These are phyloP conservation scores for Nycteola revayana DNA, from an alignment of 2,888 invertebrate genomes.

Conservation along the genomic window DNA sequence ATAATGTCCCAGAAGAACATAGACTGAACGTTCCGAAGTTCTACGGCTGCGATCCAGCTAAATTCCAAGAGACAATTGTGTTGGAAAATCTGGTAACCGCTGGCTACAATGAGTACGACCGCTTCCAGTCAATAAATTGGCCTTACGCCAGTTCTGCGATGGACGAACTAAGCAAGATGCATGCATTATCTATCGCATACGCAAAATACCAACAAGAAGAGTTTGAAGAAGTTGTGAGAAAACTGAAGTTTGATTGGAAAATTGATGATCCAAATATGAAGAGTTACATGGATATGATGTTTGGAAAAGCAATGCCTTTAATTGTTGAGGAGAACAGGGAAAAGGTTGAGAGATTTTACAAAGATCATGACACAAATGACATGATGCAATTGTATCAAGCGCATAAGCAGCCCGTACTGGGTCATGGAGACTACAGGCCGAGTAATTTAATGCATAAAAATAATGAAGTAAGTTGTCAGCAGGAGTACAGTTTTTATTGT, in stretches of 20 bases:
- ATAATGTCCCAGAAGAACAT: conserved; percentile 37
- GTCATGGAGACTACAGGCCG: conserved; percentile 33
- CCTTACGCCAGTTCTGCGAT: conserved; percentile 48
- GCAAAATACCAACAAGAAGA: conserved; percentile 43
- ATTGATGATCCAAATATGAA: conserved; percentile 3
- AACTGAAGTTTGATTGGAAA: conserved; percentile 23
- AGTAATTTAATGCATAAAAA: conserved; percentile 37
- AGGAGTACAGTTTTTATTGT: too few relatives aligned
- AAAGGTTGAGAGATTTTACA: conserved; percentile 31
- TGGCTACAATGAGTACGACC: conserved; percentile 48
- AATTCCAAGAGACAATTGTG: conserved; percentile 48
- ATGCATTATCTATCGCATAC: conserved; percentile 58
- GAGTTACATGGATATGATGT: conserved; percentile 9
- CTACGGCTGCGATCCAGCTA: conserved; percentile 39
- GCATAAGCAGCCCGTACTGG: conserved; percentile 3
- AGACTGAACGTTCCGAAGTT: conserved; percentile 42
- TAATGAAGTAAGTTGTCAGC: conserved; percentile 21
- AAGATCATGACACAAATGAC: conserved; percentile 5
- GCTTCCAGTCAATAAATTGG: conserved; percentile 52
- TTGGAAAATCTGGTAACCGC: conserved; percentile 49
- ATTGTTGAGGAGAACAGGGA: conserved; percentile 36
- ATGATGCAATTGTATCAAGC: too few relatives aligned
- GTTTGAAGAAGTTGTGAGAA: conserved; percentile 34
- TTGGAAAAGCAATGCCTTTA: conserved; percentile 18
- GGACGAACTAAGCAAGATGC: conserved; percentile 55